Evolutionary conservation across 1,140 invertebrate species (phyloP), one percentile per base, ranked within the genome.

Genomic region (Calycopis cecrops): DNA sequence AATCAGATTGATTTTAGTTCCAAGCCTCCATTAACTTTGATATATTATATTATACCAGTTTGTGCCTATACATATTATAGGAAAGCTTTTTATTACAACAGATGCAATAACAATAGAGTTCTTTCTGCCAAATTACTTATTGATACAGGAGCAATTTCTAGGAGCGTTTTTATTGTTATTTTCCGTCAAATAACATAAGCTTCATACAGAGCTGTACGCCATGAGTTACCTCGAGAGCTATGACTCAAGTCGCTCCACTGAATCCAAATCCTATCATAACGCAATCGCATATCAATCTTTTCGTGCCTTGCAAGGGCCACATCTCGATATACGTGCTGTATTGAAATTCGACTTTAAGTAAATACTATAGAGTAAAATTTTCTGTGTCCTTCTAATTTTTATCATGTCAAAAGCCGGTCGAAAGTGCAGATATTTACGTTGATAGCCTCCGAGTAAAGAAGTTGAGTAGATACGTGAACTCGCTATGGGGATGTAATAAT

Each of bases 181-280:
- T 53, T 42, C 14, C 16, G 40, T 42, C 52, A 44, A 35, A 44
- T 53, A 53, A 10, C 38, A 44, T 44, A 44, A 44, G 40, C 40
- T 52, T 50, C 28, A 50, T 50, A 54, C 34, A 54, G 0, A 54
- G 40, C 35, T 38, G 37, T 35, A 52, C 55, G 40, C 37, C 38
- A 37, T 21, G 28, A 53, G 38, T 21, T 53, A 53, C 40, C 37
- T 38, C 12, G 18, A 33, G 51, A 53, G 51, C 38, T 44, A 53
- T 44, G 40, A 38, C 38, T 52, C 38, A 35, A 34, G 51, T 80
- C 69, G 83, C 79, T 76, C 62, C 67, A 63, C 52, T 76, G 79
- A 81, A 77, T 70, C 63, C 80, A 79, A 79, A 86, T 86, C 83
- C 83, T 84, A 86, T 85, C 82, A 85, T 83, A 84, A 83, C 75